Conservation (phyloP, 2,888 invertebrate species). For the Eumerus sabulonum region DNA sequence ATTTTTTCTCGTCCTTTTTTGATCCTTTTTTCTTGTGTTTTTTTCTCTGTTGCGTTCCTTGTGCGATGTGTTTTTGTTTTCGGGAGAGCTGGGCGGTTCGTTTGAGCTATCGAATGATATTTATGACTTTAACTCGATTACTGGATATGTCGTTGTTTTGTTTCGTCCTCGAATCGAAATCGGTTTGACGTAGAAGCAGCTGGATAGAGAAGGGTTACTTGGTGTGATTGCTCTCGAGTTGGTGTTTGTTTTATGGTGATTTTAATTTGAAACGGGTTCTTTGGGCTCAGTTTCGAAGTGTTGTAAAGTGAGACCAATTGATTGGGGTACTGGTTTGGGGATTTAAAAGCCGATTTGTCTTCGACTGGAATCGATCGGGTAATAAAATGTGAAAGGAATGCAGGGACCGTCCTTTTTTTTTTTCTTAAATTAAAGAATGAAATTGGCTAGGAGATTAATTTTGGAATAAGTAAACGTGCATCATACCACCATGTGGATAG, state of each 20-base stretch:
- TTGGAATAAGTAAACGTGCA: too few species aligned
- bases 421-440: too few species aligned
- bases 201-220: slow-evolving; percentile 1
- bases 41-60: slow-evolving; percentile 40
- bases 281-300: slow-evolving; percentile 41
- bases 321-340: slow-evolving; percentile 23
- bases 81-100: slow-evolving; percentile 14
- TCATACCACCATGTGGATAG: too few species aligned
- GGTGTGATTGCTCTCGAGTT: slow-evolving; percentile 53
- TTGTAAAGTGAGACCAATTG: slow-evolving; percentile 55
- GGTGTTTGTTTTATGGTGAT: slow-evolving; percentile 65
- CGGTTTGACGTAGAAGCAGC: slow-evolving; percentile 5
- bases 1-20: slow-evolving; percentile 33
- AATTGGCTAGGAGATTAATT: too few species aligned
- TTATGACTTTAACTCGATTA: slow-evolving; percentile 66
- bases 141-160: slow-evolving; percentile 59
- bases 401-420: too few species aligned
- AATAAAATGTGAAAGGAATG: too few species aligned
- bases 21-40: slow-evolving; percentile 48
- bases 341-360: too few species aligned
- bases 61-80: slow-evolving; percentile 52
- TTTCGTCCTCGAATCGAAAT: too few species aligned
- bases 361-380: too few species aligned
- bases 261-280: slow-evolving; percentile 57
- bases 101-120: slow-evolving; percentile 60